These are phyloP conservation scores for Paramormyrops hopkinsi DNA, from an alignment of 2,797 vertebrate genomes.

Conservation along the genomic window DNA sequence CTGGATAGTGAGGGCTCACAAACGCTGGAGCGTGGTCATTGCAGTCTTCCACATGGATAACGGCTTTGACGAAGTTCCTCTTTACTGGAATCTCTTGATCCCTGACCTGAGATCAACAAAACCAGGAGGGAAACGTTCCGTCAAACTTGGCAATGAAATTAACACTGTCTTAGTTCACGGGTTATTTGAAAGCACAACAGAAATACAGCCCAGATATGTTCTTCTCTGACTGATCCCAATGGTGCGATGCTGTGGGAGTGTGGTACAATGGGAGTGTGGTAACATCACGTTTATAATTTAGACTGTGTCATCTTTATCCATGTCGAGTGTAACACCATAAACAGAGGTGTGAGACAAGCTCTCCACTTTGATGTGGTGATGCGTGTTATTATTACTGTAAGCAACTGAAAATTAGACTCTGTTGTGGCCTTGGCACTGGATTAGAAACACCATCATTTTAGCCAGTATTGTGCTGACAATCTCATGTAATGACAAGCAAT, in stretches of 20 bases:
- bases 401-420: neutral
- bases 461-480: neutral
- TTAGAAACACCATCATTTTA: neutral
- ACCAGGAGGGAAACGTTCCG: neutral
- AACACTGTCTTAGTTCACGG: neutral
- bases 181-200: neutral
- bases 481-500: neutral
- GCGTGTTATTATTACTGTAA: neutral
- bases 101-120: slow-evolving; percentile 66
- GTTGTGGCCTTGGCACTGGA: neutral
- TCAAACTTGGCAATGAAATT: neutral
- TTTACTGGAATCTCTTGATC: slow-evolving; percentile 93
- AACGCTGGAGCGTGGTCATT: slow-evolving; percentile 84
- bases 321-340: neutral
- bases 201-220: neutral
- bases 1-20: slow-evolving; percentile 71
- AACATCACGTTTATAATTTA: neutral
- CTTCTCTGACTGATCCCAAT: neutral
- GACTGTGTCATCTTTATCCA: neutral
- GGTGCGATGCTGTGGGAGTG: neutral
- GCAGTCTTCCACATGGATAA: slow-evolving; percentile 73
- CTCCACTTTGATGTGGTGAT: neutral
- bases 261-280: neutral
- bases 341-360: neutral
- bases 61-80: slow-evolving; percentile 81